Evolutionary conservation across 2,888 invertebrate genomes (phyloP), one percentile per base, ranked within the genome.

Genomic region (Pandemis heparana): DNA sequence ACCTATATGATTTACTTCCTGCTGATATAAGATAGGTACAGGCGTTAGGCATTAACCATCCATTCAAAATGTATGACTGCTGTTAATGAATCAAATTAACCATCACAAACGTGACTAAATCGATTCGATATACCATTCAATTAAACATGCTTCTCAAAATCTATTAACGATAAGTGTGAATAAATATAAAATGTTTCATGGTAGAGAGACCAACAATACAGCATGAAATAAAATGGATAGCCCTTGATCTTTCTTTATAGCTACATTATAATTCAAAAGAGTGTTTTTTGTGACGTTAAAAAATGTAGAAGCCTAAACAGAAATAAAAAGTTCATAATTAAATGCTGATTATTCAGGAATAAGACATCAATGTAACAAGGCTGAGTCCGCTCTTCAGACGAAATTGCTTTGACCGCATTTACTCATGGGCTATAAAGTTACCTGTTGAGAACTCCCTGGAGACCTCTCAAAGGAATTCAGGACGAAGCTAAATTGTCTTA

Each of bases 371-470:
- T 82, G 79, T 82, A 85, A 83, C 83, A 80, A 83, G 83, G 81
- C 16, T 81, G 79, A 82, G 82, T 78, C 80, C 79, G 79, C 76
- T 83, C 85, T 83, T 83, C 84, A 78, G 77, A 82, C 80, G 78
- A 84, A 90, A 90, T 90, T 88, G 86, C 86, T 88, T 87, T 86
- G 88, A 90, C 89, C 89, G 88, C 87, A 85, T 91, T 91, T 89
- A 89, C 90, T 89, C 85, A 77, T 77, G 78, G 77, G 84, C 86
- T 84, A 85, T 88, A 88, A 90, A 90, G 88, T 89, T 91, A 92
- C 90, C 91, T 92, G 89, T 89, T 89, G 87, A 87, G 83, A 82
- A 79, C 77, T 82, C 87, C 80, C 86, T 71, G 63, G 86, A 79
- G 89, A 84, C 79, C 82, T 82, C 80, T 89, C 87, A 88, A 88